Base-by-base conservation (phyloP, 23 tunicate species). In the Trididemnum miniatum region DNA sequence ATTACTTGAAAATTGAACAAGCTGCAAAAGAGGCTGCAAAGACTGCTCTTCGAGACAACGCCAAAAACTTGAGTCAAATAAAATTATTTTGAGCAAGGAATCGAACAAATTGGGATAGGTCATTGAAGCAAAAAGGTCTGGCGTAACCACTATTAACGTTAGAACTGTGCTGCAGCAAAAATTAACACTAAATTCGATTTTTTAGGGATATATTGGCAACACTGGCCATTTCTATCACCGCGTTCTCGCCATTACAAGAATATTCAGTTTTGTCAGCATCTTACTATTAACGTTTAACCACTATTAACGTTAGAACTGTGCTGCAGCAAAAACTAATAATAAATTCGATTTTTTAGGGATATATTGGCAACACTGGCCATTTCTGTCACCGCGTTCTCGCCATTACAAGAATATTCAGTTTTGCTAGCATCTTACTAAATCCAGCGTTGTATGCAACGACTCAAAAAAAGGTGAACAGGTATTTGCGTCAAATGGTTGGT, bases 221-320 rank as follows among this genome's bases (percentile, higher is more conserved):
- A 62, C 72, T 5, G 92, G 76, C 20, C 32, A 65, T 36, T 52
- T 64, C 23, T 93, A 93, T 77, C 86, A 89, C 57, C 37, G 44
- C n/a, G 25, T 88, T 32, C 65, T 35, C n/a, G 29, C 59, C 22
- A 60, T 65, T 31, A 82, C 87, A 23, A 64, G 98, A 29, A 75
- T 88, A 26, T 37, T 93, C 65, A 93, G 93, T 52, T 93, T 93
- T 78, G 35, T 93, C 84, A 93, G 98, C 73, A 93, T 93, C 24
- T 49, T 93, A 15, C 87, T 93, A 28, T n/a, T n/a, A n/a, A n/a
- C n/a, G n/a, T n/a, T n/a, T n/a, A n/a, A n/a, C n/a, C n/a, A n/a
- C n/a, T n/a, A n/a, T n/a, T n/a, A n/a, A n/a, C n/a, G n/a, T n/a
- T n/a, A n/a, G n/a, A n/a, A n/a, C n/a, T n/a, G n/a, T n/a, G n/a